Evolutionary conservation across 2,888 invertebrate species (phyloP).

Genomic region (Drosophila borborema): DNA sequence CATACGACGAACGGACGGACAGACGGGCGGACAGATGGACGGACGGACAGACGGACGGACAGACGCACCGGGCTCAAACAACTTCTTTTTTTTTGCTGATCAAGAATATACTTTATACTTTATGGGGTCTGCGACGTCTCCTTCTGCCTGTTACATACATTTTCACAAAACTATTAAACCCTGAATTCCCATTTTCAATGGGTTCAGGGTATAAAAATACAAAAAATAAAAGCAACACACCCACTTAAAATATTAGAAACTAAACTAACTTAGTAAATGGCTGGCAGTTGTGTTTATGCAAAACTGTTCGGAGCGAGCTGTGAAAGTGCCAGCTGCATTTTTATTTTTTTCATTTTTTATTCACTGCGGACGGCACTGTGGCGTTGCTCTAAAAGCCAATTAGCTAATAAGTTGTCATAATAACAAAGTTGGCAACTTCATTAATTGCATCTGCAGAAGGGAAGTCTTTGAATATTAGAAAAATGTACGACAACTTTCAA

Average conservation of each 20-base stretch:
- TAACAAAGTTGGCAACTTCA: conserved; percentile 20
- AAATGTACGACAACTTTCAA: conserved; percentile 5
- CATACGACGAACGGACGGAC: too few relatives aligned
- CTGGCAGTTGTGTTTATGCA: conserved; percentile 46
- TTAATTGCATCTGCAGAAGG: conserved; percentile 8
- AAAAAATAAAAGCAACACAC: neutral
- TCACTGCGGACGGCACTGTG: neutral
- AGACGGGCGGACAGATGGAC: too few relatives aligned
- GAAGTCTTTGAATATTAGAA: neutral
- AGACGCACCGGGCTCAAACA: too few relatives aligned
- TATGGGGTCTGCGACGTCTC: too few relatives aligned
- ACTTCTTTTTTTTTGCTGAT: too few relatives aligned
- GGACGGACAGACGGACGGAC: too few relatives aligned
- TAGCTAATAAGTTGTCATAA: conserved; percentile 25
- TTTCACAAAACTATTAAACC: too few relatives aligned
- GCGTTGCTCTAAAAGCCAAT: conserved; percentile 22
- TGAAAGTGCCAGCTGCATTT: conserved; percentile 61
- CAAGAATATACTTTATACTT: too few relatives aligned
- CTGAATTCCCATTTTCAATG: too few relatives aligned
- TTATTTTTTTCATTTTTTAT: neutral
- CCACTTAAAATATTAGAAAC: conserved; percentile 35
- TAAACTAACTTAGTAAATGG: conserved; percentile 38
- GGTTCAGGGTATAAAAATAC: too few relatives aligned
- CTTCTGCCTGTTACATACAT: too few relatives aligned
- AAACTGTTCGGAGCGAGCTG: conserved; percentile 29